Percentiles rank a stretch among this genome's conserved stretches.
These are phyloP conservation scores for Anthopleura xanthogrammica DNA, from an alignment of 92 coral and sea anemone genomes.

Conservation along the genomic window DNA sequence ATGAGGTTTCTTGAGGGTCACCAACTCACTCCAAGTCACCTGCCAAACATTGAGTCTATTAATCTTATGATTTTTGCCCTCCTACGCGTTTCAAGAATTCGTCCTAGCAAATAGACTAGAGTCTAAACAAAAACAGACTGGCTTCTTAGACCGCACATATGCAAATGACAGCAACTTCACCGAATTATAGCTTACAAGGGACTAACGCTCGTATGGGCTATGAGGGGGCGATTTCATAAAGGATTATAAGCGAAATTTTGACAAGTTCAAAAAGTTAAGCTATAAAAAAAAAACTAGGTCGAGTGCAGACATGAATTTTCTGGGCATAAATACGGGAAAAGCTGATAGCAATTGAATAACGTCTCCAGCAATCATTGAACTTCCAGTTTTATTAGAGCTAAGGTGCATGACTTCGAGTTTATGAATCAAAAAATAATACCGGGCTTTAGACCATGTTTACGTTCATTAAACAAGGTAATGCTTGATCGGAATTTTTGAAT, in stretches of 20 bases:
- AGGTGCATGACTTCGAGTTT: background rate
- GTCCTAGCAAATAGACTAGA: background rate
- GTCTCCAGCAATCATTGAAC: background rate
- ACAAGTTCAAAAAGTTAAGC: background rate
- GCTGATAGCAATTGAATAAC: background rate
- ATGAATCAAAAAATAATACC: background rate
- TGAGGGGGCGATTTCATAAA: background rate
- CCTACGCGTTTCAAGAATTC: background rate
- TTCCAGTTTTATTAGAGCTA: background rate
- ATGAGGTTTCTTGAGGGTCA: background rate
- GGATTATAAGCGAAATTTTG: background rate
- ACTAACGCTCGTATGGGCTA: background rate
- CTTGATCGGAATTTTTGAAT: background rate
- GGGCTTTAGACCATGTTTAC: background rate
- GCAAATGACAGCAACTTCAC: background rate
- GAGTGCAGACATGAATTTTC: background rate
- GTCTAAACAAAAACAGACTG: background rate
- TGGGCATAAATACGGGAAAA: background rate
- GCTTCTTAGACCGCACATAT: background rate
- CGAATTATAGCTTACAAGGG: background rate
- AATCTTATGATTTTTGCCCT: background rate
- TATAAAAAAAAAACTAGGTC: background rate
- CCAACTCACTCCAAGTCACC: background rate
- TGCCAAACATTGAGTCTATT: background rate
- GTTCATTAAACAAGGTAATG: background rate